Conservation (phyloP, 2,797 vertebrate genomes). For the Spea hammondii region DNA sequence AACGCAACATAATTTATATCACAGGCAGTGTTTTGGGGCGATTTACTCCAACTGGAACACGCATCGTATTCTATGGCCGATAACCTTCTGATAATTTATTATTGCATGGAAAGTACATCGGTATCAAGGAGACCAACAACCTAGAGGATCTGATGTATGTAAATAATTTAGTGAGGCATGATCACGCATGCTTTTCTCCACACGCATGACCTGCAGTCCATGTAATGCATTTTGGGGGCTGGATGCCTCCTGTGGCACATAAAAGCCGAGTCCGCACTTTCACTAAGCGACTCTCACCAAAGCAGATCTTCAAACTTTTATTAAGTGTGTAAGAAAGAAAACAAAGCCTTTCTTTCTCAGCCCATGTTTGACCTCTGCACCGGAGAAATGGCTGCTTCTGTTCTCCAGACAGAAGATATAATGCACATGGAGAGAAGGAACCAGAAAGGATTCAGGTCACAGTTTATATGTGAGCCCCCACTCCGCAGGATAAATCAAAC, state of each 20-base stretch:
- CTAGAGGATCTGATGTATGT: too few species aligned
- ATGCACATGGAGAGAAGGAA: slow-evolving; percentile 32
- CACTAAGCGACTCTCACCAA: slow-evolving; percentile 40
- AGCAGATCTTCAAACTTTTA: slow-evolving; percentile 50
- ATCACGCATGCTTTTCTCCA: neutral
- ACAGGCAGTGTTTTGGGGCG: too few species aligned
- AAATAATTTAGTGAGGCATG: too few species aligned
- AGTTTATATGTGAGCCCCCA: slow-evolving; percentile 45
- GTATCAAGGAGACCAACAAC: too few species aligned
- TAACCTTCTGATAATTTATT: too few species aligned
- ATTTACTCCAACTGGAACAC: too few species aligned
- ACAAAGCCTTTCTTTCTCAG: slow-evolving; percentile 39
- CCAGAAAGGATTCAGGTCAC: slow-evolving; percentile 25
- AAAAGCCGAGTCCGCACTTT: slow-evolving; percentile 43
- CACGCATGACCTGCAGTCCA: neutral
- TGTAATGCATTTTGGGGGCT: neutral
- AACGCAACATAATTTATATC: too few species aligned
- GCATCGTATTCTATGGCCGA: too few species aligned
- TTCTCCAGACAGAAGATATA: slow-evolving; percentile 33
- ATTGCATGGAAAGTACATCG: too few species aligned
- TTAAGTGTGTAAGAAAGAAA: slow-evolving; percentile 49
- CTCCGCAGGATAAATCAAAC: slow-evolving; percentile 40
- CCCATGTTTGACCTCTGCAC: slow-evolving; percentile 45
- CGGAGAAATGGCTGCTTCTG: slow-evolving; percentile 30
- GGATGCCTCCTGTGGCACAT: slow-evolving; percentile 27